Evolutionary conservation across 2,113 vertebrate species (phyloP).

Genomic region (Hemichromis elongatus): DNA sequence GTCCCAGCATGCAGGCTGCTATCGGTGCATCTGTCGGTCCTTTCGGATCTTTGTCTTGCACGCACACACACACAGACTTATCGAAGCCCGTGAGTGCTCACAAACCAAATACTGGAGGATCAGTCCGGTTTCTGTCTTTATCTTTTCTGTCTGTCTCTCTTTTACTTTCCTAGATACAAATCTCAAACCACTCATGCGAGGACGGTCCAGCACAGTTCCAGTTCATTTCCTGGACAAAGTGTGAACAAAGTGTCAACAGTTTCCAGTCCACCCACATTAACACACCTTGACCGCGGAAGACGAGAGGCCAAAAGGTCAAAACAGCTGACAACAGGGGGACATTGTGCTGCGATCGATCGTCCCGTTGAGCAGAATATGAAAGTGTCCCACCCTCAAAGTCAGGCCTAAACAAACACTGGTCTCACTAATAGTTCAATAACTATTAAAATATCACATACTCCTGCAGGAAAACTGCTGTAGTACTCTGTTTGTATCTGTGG

Average conservation of each 20-base stretch:
- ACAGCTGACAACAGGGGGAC: constrained; percentile 14
- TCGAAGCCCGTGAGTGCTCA: background rate
- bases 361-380: constrained; percentile 1
- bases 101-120: background rate
- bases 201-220: constrained; percentile 34
- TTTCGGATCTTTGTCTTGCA: background rate
- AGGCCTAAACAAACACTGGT: background rate
- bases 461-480: background rate
- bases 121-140: constrained; percentile 9
- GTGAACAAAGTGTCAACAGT: constrained; percentile 50
- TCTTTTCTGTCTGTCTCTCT: constrained; percentile 15
- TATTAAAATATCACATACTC: background rate
- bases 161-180: constrained; percentile 33
- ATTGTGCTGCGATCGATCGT: constrained; percentile 13
- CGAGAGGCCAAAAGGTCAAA: constrained; percentile 45
- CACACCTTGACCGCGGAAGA: background rate
- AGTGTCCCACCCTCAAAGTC: background rate
- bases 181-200: constrained; percentile 46
- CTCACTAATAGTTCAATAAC: background rate
- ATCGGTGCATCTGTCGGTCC: constrained; percentile 44
- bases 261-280: constrained; percentile 37
- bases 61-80: background rate
- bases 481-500: background rate
- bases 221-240: constrained; percentile 55
- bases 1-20: constrained; percentile 43